Percentiles rank a stretch among this genome's conserved stretches.
Evolutionary conservation across 2,888 invertebrate species (phyloP).

Genomic region (Boloria euphrosyne): DNA sequence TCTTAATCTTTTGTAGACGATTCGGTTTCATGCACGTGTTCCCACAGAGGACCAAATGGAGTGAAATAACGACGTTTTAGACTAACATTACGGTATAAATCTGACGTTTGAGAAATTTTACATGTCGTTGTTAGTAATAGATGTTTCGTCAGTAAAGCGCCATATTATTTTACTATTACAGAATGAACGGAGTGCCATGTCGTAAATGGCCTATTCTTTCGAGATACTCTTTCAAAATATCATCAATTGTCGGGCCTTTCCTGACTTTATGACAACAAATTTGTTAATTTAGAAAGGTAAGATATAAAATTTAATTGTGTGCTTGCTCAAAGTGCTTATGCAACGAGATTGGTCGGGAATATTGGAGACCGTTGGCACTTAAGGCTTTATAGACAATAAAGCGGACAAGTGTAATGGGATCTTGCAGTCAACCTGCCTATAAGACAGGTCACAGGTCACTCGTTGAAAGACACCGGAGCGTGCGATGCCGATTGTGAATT

Average conservation of each 20-base stretch:
- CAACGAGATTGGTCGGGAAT: constrained; percentile 41
- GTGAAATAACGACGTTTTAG: constrained; percentile 64
- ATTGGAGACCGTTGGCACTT: constrained; percentile 61
- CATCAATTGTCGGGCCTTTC: constrained; percentile 42
- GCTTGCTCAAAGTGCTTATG: constrained; percentile 38
- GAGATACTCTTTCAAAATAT: constrained; percentile 55
- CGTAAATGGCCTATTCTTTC: constrained; percentile 67
- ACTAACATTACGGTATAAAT: constrained; percentile 68
- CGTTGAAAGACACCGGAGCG: constrained; percentile 45
- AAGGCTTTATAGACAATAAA: constrained; percentile 74
- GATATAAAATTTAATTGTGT: constrained; percentile 43
- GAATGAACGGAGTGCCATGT: constrained; percentile 60
- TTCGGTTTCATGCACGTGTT: constrained; percentile 77
- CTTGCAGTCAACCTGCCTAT: constrained; percentile 56
- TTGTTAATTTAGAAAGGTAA: constrained; percentile 40
- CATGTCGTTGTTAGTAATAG: constrained; percentile 73
- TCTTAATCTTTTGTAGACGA: constrained; percentile 78
- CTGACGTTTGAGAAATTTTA: constrained; percentile 76
- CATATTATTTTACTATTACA: constrained; percentile 66
- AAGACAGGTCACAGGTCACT: constrained; percentile 60
- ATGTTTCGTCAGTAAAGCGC: constrained; percentile 58
- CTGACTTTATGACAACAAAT: constrained; percentile 47
- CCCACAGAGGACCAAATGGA: constrained; percentile 54
- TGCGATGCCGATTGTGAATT: constrained; percentile 41
- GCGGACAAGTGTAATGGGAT: constrained; percentile 69